Percentiles rank a stretch among this genome's conserved stretches.
Conservation (phyloP, 2,888 invertebrate genomes). For the Polia nebulosa region DNA sequence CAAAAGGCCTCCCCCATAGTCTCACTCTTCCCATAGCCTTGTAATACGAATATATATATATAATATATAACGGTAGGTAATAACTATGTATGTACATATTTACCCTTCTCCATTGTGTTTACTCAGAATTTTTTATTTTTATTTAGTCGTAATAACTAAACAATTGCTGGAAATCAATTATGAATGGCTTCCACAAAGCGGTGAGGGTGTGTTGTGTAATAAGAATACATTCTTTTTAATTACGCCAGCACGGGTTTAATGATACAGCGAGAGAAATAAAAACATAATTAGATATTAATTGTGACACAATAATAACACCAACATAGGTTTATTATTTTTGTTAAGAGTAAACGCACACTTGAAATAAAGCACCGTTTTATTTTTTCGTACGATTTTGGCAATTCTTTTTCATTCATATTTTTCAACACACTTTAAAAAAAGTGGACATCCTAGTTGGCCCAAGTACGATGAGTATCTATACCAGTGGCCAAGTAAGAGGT, state of each 20-base stretch:
- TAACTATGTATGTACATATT: no score
- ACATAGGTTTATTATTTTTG: conserved; percentile 11
- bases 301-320: conserved; percentile 59
- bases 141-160: not conserved
- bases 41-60: no score
- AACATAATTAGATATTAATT: conserved; percentile 42
- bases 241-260: conserved; percentile 43
- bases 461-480: no score
- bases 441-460: no score
- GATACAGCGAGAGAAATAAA: conserved; percentile 40
- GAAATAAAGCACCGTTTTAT: not conserved
- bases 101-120: no score
- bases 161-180: conserved; percentile 28
- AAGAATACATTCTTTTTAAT: conserved; percentile 52
- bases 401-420: no score
- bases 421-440: no score
- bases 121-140: not conserved
- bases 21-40: no score
- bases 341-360: conserved; percentile 44
- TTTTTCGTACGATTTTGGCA: not conserved
- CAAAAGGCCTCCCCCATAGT: no score
- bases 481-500: no score
- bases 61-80: no score
- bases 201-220: conserved; percentile 38
- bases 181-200: conserved; percentile 22